Base-by-base conservation (phyloP, 2,888 invertebrate genomes). In the Eugnorisma glareosa region DNA sequence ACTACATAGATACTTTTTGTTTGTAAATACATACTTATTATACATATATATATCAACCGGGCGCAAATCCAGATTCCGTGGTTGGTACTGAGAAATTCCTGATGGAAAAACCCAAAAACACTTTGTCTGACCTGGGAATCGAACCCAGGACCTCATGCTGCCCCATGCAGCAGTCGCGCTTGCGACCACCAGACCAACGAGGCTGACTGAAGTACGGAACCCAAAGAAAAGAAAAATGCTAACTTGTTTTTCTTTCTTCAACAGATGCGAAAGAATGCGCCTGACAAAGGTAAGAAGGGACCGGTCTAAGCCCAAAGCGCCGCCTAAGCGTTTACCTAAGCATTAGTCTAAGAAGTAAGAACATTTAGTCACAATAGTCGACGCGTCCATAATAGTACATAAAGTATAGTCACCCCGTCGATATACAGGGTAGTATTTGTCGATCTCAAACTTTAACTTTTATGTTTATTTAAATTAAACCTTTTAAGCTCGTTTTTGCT, bases 281-380 rank as follows among this genome's bases (percentile, higher is more conserved):
- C 90, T 96, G 3, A 96, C 95, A 3, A 93, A 96, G 95, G 95
- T 96, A 94, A 95, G 96, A 71, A 92, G 91, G 81, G 93, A 94
- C 37, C 88, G 94, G 0, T 83, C 95, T 69, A 90, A 91, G 31
- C 92, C 92, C 54, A 93, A 93, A 86, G 82, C 87, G 4, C 85
- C 89, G 37, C 88, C 89, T 35, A 93, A 92, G 88, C 89, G 89
- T 71, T 54, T 83, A 63, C 21, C 84, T 24, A 91, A 89, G 86
- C 80, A 83, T 74, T 83, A 88, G 87, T 59, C 1, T 64, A n/a
- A n/a, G 64, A n/a, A 40, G 24, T 66, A 76, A 64, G 70, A 68
- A 45, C 31, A 54, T 37, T 67, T 79, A 68, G 83, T 81, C 73
- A 69, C 57, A 35, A 81, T 75, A 85, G 69, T 82, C 69, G 73